phyloP scores from a whole-genome alignment of 2,113 vertebrate genomes.

The Conger conger region DNA sequence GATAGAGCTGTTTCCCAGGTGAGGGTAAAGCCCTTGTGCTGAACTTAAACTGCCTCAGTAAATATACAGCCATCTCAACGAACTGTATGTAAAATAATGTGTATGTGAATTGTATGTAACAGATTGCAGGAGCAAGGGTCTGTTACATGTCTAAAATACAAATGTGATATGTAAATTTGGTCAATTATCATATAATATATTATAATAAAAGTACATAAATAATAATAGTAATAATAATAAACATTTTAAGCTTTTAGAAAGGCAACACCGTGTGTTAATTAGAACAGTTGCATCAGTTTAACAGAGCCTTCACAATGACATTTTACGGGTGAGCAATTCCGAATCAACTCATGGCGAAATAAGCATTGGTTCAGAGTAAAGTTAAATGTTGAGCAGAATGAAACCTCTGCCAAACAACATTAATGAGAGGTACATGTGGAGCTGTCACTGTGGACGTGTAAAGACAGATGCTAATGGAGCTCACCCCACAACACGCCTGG shows the following conservation, averaged over 20 bases:
- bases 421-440: not conserved
- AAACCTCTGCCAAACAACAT: not conserved
- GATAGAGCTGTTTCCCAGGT: no score
- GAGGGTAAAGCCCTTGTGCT: no score
- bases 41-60: no score
- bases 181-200: no score
- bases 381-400: not conserved
- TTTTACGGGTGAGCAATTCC: not conserved
- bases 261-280: not conserved
- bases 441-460: not conserved
- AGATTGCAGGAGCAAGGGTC: no score
- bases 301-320: not conserved
- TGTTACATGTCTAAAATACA: no score
- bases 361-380: not conserved
- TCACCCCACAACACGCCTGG: not conserved
- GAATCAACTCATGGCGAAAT: not conserved
- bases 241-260: not conserved
- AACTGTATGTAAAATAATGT: no score
- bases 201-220: not conserved
- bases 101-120: no score
- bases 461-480: constrained; percentile 4
- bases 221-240: not conserved
- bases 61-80: no score
- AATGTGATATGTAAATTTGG: no score
- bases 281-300: not conserved